A percentile compares a stretch with the other conserved stretches of the same genome.
phyloP scores from a whole-genome alignment of 2,888 invertebrate species.

The Cerastis rubricosa region DNA sequence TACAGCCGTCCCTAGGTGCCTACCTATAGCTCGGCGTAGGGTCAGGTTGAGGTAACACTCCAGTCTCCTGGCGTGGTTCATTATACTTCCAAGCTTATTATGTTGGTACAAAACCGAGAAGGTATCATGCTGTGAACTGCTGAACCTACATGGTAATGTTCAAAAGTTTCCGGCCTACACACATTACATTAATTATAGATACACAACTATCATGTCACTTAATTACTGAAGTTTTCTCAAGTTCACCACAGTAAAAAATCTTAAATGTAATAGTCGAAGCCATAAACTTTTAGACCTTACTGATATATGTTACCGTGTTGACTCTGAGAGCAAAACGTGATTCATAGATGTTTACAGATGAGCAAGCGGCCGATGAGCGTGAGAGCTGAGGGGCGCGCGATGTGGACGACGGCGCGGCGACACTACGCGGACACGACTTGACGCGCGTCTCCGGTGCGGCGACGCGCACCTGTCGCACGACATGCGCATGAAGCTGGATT shows the following conservation, averaged over 20 bases:
- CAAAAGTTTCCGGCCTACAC: no score
- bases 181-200: no score
- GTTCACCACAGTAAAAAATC: no score
- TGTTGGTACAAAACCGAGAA: not conserved
- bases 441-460: constrained; percentile 29
- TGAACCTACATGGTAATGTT: not conserved
- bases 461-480: constrained; percentile 18
- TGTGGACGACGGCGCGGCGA: not conserved
- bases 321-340: constrained; percentile 6
- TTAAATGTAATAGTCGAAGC: no score
- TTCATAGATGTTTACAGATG: constrained; percentile 6
- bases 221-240: no score
- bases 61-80: not conserved
- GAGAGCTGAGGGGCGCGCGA: constrained; percentile 25
- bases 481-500: not conserved
- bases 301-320: not conserved
- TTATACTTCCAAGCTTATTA: not conserved
- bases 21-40: no score
- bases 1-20: no score
- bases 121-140: not conserved
- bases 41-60: not conserved
- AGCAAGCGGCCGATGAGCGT: constrained; percentile 37
- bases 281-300: no score
- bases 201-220: no score
- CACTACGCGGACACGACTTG: not conserved